Conservation (phyloP, 2,113 vertebrate species). For the Tichodroma muraria region DNA sequence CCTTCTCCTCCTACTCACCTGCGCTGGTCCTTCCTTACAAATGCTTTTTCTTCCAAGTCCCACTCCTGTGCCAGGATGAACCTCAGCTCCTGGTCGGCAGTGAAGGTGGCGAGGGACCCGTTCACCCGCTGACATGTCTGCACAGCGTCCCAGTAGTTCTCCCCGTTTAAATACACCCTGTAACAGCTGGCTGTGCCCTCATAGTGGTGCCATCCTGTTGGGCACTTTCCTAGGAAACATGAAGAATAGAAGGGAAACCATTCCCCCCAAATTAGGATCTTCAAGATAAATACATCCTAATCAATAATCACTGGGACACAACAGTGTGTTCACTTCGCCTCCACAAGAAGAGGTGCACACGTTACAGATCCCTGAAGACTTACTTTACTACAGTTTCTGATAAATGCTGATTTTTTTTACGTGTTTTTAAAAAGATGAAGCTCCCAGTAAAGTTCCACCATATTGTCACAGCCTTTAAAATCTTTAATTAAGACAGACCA, state of each 20-base stretch:
- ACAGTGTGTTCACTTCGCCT: not conserved
- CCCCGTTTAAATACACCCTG: constrained; percentile 87
- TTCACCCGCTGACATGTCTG: constrained; percentile 94
- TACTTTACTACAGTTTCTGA: not conserved
- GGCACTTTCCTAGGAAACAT: constrained; percentile 94
- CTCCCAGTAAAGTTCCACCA: not conserved
- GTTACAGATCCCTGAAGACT: not conserved
- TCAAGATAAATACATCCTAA: not conserved
- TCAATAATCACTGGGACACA: not conserved
- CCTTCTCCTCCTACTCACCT: constrained; percentile 76
- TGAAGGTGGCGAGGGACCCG: constrained; percentile 91
- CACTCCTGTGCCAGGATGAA: constrained; percentile 94
- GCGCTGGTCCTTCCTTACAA: constrained; percentile 85
- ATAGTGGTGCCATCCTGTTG: constrained; percentile 95
- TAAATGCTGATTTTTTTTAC: not conserved
- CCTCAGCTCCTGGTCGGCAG: constrained; percentile 91
- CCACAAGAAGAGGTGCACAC: not conserved
- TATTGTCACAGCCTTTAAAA: not conserved
- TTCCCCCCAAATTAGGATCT: constrained; percentile 72
- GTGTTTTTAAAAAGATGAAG: not conserved
- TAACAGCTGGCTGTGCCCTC: constrained; percentile 98
- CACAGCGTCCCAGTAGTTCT: constrained; percentile 97
- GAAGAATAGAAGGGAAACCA: constrained; percentile 62
- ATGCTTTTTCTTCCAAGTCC: constrained; percentile 87
- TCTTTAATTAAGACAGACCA: not conserved